Conservation (phyloP, 2,888 invertebrate species). For the Pilophorus perplexus region DNA sequence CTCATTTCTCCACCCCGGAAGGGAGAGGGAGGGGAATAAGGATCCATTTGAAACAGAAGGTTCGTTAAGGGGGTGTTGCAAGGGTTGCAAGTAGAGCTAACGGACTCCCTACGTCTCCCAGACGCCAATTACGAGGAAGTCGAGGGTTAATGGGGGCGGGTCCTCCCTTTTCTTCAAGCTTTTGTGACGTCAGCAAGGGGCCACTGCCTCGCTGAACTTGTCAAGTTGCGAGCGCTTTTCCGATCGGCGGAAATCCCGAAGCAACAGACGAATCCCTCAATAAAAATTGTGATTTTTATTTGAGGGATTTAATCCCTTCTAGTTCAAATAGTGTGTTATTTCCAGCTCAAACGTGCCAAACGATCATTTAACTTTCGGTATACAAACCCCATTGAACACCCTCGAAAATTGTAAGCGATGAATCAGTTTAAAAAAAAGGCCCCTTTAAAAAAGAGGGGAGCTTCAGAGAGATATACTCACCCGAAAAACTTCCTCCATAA, state of each 20-base stretch:
- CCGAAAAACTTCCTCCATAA: slow-evolving; percentile 1
- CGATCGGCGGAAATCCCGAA: too few relatives aligned
- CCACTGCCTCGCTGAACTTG: neutral
- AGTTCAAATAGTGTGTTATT: too few relatives aligned
- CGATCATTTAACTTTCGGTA: too few relatives aligned
- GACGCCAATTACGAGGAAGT: slow-evolving; percentile 26
- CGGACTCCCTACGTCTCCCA: slow-evolving; percentile 9
- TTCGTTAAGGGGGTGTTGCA: slow-evolving; percentile 25
- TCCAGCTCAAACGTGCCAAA: too few relatives aligned
- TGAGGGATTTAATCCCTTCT: too few relatives aligned
- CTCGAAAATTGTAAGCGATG: neutral
- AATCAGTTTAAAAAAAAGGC: neutral
- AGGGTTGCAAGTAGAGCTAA: slow-evolving; percentile 14
- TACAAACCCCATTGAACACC: too few relatives aligned
- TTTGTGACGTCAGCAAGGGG: slow-evolving; percentile 5
- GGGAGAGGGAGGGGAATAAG: neutral
- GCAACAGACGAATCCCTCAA: too few relatives aligned
- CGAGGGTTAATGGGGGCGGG: slow-evolving; percentile 25
- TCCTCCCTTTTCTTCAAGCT: slow-evolving; percentile 16
- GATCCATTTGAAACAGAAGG: slow-evolving; percentile 17
- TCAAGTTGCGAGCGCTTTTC: too few relatives aligned
- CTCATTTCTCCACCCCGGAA: neutral
- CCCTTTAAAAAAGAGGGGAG: neutral
- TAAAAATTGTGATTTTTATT: too few relatives aligned
- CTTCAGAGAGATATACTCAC: neutral